phyloP scores from a whole-genome alignment of 2,113 vertebrate genomes.

The Orientallactaga bullata region DNA sequence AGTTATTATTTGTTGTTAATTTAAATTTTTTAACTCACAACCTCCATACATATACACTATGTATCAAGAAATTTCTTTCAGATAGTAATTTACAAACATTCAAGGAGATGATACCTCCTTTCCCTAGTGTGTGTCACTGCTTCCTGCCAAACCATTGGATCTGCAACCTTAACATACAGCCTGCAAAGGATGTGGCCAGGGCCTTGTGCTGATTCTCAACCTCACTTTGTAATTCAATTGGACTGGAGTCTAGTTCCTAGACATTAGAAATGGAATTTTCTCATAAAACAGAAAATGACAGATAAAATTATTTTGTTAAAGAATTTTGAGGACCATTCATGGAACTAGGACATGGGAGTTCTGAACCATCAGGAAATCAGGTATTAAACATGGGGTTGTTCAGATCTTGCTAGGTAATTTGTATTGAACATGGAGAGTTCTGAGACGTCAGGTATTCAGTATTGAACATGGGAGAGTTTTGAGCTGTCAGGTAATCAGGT shows the following conservation, averaged over 20 bases:
- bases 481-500: not conserved
- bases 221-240: constrained; percentile 67
- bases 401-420: too few species aligned
- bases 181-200: constrained; percentile 9
- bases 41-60: too few species aligned
- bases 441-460: not conserved
- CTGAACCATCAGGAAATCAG: too few species aligned
- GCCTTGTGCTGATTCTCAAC: constrained; percentile 50
- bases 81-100: not conserved
- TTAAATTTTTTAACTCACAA: too few species aligned
- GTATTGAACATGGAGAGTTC: not conserved
- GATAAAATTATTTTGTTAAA: constrained; percentile 59
- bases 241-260: constrained; percentile 12
- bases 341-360: not conserved
- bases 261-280: constrained; percentile 63
- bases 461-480: not conserved
- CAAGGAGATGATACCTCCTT: constrained; percentile 1
- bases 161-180: not conserved
- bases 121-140: constrained; percentile 77
- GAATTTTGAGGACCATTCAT: not conserved
- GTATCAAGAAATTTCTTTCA: too few species aligned
- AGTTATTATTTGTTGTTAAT: too few species aligned
- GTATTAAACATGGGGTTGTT: too few species aligned
- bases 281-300: constrained; percentile 54
- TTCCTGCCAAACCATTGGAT: not conserved